phyloP scores from a whole-genome alignment of 2,113 vertebrate genomes.

The human region GRCh38 chr1:90605501-90606000 shows the following conservation, averaged over 20 bases:
- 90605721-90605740: background rate
- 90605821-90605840: background rate
- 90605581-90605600: background rate
- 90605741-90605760: background rate
- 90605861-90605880: background rate
- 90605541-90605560: conserved; percentile 22
- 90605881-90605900: background rate
- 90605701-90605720: background rate
- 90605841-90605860: background rate
- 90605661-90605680: background rate
- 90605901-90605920: conserved; percentile 23
- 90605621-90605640: background rate
- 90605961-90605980: conserved; percentile 20
- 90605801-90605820: background rate
- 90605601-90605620: background rate
- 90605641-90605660: background rate
- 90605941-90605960: background rate
- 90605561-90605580: background rate
- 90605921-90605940: background rate
- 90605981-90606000: background rate
- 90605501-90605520: conserved; percentile 22
- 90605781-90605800: background rate
- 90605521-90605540: conserved; percentile 18
- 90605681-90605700: background rate
- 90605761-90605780: background rate